Conservation (phyloP, 2,113 vertebrate species). For the Hippocampus mohnikei region DNA sequence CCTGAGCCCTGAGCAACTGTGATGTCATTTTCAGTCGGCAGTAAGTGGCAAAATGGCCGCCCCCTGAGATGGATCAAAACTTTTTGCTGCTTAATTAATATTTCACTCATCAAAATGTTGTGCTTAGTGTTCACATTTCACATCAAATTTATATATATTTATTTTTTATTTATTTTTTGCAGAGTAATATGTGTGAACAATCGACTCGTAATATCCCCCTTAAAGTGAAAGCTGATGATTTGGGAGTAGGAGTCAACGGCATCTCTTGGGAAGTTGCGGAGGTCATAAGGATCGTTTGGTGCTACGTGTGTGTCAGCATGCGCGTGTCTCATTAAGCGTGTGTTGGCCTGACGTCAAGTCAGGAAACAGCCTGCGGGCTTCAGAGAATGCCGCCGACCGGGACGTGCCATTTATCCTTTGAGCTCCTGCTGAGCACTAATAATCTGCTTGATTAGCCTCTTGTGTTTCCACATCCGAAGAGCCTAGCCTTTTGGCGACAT, state of each 20-base stretch:
- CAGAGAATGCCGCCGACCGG: background rate
- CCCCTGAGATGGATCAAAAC: too few relatives aligned
- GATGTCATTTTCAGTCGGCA: too few relatives aligned
- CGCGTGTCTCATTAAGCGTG: background rate
- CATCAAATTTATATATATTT: too few relatives aligned
- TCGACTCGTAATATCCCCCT: too few relatives aligned
- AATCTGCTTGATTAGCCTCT: constrained; percentile 4
- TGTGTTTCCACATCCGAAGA: background rate
- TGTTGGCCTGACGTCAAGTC: background rate
- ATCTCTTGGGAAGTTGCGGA: background rate
- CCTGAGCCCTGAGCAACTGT: too few relatives aligned
- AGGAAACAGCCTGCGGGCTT: background rate
- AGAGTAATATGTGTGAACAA: too few relatives aligned
- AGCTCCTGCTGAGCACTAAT: background rate
- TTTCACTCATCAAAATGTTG: too few relatives aligned
- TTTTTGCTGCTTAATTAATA: too few relatives aligned
- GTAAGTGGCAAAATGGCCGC: too few relatives aligned
- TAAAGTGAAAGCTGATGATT: background rate
- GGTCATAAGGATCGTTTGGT: background rate
- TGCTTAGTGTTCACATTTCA: too few relatives aligned
- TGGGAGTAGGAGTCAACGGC: background rate
- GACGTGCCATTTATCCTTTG: background rate
- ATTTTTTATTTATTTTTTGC: too few relatives aligned
- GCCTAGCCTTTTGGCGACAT: background rate
- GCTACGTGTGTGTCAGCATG: constrained; percentile 7